Percentiles rank a stretch among this genome's conserved stretches.
Conservation (phyloP, 2,888 invertebrate species). For the Drosophila subsilvestris region DNA sequence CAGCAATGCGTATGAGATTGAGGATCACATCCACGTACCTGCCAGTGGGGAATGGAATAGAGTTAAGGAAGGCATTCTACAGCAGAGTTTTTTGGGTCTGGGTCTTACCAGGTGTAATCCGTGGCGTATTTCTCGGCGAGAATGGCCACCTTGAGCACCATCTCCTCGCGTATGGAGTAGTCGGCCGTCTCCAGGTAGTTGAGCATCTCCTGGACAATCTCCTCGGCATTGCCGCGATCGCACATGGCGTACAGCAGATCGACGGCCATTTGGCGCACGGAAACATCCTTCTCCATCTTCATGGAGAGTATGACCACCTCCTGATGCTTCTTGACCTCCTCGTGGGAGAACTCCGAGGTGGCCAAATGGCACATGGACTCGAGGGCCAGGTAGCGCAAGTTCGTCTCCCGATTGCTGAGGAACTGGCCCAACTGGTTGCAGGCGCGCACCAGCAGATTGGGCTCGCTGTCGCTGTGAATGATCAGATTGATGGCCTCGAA, state of each 20-base stretch:
- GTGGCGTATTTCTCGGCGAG: constrained; percentile 99
- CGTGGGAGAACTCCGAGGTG: constrained; percentile 99
- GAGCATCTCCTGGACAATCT: constrained; percentile 99
- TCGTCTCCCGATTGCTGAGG: constrained; percentile 98
- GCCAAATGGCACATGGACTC: constrained; percentile 99
- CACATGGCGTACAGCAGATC: constrained; percentile 99
- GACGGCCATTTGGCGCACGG: constrained; percentile 98
- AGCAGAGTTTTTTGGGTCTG: not conserved
- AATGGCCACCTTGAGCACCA: constrained; percentile 99
- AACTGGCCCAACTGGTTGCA: constrained; percentile 99
- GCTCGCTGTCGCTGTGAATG: constrained; percentile 99
- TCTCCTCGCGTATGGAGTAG: constrained; percentile 99
- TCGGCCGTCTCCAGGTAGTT: constrained; percentile 99
- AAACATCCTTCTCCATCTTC: constrained; percentile 99
- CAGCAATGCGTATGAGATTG: constrained; percentile 99
- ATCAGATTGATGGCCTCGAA: constrained; percentile 99
- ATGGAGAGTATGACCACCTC: constrained; percentile 99
- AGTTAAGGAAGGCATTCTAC: not conserved
- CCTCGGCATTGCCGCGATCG: constrained; percentile 99
- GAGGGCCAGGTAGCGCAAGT: constrained; percentile 97
- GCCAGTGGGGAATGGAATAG: not conserved
- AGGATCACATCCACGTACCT: constrained; percentile 97
- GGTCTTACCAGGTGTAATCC: constrained; percentile 97
- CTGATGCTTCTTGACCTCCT: constrained; percentile 99
- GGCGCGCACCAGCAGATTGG: constrained; percentile 97